Percentiles rank a stretch among this genome's conserved stretches.
phyloP scores from a whole-genome alignment of 1,140 invertebrate genomes.

The Ruditapes philippinarum region DNA sequence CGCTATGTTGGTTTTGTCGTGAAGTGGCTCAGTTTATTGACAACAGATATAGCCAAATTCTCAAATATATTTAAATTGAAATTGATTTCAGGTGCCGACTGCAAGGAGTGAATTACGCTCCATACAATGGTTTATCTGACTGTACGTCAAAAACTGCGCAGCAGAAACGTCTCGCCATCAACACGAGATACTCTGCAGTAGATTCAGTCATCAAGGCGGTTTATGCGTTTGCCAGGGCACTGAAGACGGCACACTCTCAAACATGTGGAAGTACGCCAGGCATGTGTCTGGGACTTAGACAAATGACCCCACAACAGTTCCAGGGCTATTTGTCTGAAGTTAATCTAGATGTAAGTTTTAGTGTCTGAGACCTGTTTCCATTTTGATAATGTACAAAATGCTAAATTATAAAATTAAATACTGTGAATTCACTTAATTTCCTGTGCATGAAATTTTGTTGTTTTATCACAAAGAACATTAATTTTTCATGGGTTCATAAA shows the following conservation, averaged over 20 bases:
- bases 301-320: slow-evolving; percentile 69
- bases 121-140: slow-evolving; percentile 57
- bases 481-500: no score
- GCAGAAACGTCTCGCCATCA: slow-evolving; percentile 39
- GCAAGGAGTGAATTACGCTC: slow-evolving; percentile 63
- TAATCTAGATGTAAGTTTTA: slow-evolving; percentile 70
- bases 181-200: slow-evolving; percentile 70
- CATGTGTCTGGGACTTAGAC: slow-evolving; percentile 59
- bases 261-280: slow-evolving; percentile 63
- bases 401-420: no score
- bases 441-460: no score
- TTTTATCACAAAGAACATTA: no score
- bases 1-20: no score
- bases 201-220: slow-evolving; percentile 77
- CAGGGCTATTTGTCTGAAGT: slow-evolving; percentile 61
- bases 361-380: no score
- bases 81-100: slow-evolving; percentile 35
- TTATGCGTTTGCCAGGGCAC: slow-evolving; percentile 77
- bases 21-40: no score
- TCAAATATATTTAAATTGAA: no score
- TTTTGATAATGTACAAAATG: no score
- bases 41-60: no score
- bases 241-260: slow-evolving; percentile 66
- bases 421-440: no score
- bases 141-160: slow-evolving; percentile 54